A percentile compares a stretch with the other conserved stretches of the same genome.
phyloP scores from a whole-genome alignment of 2,113 vertebrate genomes.

The Acinonyx jubatus region DNA sequence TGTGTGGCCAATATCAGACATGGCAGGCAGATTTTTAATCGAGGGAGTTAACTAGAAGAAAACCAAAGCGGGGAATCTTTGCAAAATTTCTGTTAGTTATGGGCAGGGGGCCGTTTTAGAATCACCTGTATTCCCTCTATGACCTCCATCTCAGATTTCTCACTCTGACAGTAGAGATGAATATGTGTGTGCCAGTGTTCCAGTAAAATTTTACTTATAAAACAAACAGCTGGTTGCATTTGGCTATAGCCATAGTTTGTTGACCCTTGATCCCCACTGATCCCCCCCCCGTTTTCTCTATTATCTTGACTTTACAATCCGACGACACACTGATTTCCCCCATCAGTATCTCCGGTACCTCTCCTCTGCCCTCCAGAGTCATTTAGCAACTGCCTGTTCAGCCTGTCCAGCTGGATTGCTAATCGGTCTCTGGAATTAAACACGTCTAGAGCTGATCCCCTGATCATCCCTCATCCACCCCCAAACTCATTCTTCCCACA shows the following conservation, averaged over 20 bases:
- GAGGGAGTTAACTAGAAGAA: not conserved
- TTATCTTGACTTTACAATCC: conserved; percentile 43
- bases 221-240: conserved; percentile 22
- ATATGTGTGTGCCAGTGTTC: not conserved
- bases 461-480: not conserved
- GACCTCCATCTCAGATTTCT: not conserved
- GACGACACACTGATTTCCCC: not conserved
- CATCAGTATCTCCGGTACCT: not conserved
- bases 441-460: not conserved
- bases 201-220: conserved; percentile 41
- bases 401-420: not conserved
- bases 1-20: not conserved
- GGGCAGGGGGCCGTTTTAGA: not conserved
- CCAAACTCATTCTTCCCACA: not conserved
- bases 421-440: not conserved
- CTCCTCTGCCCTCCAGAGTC: not conserved
- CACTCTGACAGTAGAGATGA: not conserved
- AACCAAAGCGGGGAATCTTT: not conserved
- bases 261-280: conserved; percentile 31
- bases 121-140: not conserved
- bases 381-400: not conserved
- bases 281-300: conserved; percentile 13
- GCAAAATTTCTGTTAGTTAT: not conserved
- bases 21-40: not conserved
- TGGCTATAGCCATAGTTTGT: not conserved